A percentile compares a stretch with the other conserved stretches of the same genome.
phyloP scores from a whole-genome alignment of 2,888 invertebrate genomes.

The Philopedon plagiatum region DNA sequence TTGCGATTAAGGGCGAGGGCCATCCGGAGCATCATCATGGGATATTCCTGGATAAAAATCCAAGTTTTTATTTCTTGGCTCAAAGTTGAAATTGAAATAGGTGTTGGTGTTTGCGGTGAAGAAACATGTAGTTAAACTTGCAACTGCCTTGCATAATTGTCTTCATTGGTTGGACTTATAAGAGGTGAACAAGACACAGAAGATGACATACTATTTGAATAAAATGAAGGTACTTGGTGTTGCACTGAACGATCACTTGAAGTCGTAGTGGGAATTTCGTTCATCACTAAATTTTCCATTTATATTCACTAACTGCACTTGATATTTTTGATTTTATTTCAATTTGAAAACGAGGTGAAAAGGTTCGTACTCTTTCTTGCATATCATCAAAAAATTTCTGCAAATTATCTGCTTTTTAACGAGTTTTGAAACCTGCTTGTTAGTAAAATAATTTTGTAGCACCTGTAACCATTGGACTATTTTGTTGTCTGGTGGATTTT shows the following conservation, averaged over 20 bases:
- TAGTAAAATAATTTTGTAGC: neutral
- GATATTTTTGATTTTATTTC: neutral
- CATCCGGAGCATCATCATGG: too few species aligned
- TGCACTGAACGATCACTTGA: too few species aligned
- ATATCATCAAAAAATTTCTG: constrained; percentile 45
- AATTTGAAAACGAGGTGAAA: constrained; percentile 41
- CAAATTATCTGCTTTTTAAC: constrained; percentile 28
- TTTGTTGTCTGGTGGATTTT: neutral
- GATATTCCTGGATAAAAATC: too few species aligned
- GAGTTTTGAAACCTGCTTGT: neutral
- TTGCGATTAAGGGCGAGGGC: too few species aligned
- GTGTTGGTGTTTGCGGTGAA: neutral
- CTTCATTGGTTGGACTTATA: too few species aligned
- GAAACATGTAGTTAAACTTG: neutral
- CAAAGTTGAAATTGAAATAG: neutral
- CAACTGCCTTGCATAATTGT: neutral
- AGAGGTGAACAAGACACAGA: neutral
- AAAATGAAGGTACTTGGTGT: too few species aligned
- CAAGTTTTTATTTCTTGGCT: too few species aligned
- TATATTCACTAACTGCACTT: neutral
- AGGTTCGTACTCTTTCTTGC: constrained; percentile 38
- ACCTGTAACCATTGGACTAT: neutral
- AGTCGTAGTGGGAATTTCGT: neutral
- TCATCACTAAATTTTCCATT: neutral
- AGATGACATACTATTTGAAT: too few species aligned